A percentile compares a stretch with the other conserved stretches of the same genome.
Conservation (phyloP, 1,140 invertebrate genomes). For the Drosophila melanica region DNA sequence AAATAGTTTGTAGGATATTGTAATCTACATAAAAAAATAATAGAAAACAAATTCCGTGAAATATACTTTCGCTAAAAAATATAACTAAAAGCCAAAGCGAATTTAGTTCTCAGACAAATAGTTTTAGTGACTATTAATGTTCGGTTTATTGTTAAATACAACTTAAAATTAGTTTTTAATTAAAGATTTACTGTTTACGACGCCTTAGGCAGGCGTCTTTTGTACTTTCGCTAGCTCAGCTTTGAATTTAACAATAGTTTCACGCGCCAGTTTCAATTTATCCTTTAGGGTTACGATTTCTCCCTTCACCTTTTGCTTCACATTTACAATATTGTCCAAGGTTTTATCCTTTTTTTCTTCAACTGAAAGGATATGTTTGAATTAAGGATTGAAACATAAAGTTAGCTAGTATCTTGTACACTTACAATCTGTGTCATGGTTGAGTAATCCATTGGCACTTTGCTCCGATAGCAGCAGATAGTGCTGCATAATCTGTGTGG, state of each 20-base stretch:
- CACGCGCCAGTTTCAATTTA: conserved; percentile 93
- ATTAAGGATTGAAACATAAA: background rate
- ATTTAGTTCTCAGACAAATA: too few relatives aligned
- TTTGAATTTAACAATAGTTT: conserved; percentile 95
- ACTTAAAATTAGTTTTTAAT: conserved; percentile 20
- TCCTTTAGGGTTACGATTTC: conserved; percentile 95
- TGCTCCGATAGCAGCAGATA: conserved; percentile 90
- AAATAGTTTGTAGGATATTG: background rate
- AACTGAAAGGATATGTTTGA: conserved; percentile 87
- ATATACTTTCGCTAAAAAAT: too few relatives aligned
- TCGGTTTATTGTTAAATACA: conserved; percentile 12
- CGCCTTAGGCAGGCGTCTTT: conserved; percentile 68
- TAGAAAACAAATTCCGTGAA: too few relatives aligned
- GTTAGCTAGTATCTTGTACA: conserved; percentile 44
- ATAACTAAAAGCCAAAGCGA: too few relatives aligned
- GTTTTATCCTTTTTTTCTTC: conserved; percentile 95
- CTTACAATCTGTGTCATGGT: conserved; percentile 97
- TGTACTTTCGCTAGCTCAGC: conserved; percentile 91
- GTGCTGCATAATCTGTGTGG: conserved; percentile 96
- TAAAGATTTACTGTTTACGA: background rate
- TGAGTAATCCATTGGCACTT: conserved; percentile 59
- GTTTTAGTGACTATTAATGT: too few relatives aligned
- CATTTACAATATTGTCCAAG: conserved; percentile 90
- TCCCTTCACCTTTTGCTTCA: conserved; percentile 92
- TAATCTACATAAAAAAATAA: too few relatives aligned